These are phyloP conservation scores for Acanthopleura granulata DNA, from an alignment of 2,888 invertebrate genomes.

Conservation along the genomic window DNA sequence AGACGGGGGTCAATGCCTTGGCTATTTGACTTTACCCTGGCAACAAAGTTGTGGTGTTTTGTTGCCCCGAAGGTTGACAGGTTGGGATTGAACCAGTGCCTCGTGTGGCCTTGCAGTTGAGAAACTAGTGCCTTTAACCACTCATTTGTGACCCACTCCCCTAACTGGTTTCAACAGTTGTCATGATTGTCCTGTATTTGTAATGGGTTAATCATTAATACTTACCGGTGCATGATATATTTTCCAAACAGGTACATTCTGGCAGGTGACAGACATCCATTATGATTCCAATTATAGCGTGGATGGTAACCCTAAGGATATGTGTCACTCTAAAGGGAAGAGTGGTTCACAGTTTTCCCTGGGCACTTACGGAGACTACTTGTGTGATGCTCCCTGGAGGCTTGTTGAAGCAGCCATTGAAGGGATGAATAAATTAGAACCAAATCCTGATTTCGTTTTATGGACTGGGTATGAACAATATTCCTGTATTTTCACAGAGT, in stretches of 20 bases:
- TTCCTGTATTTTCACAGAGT: background rate
- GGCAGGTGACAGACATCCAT: conserved; percentile 95
- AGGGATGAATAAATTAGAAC: conserved; percentile 87
- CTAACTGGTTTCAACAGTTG: too few relatives aligned
- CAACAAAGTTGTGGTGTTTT: too few relatives aligned
- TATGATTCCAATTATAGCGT: conserved; percentile 87
- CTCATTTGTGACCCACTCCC: too few relatives aligned
- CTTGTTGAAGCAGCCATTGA: conserved; percentile 89
- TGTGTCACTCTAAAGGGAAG: conserved; percentile 46
- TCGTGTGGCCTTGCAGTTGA: too few relatives aligned
- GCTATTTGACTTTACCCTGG: too few relatives aligned
- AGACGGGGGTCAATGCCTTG: too few relatives aligned
- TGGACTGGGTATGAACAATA: conserved; percentile 85
- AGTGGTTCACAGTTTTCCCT: conserved; percentile 24
- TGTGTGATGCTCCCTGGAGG: conserved; percentile 90
- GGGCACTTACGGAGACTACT: conserved; percentile 79
- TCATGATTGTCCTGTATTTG: too few relatives aligned
- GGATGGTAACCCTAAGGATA: conserved; percentile 81
- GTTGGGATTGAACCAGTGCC: too few relatives aligned
- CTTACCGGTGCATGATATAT: too few relatives aligned
- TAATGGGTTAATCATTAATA: too few relatives aligned
- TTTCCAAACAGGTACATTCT: conserved; percentile 83
- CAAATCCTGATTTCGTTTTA: conserved; percentile 91
- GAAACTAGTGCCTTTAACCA: too few relatives aligned
- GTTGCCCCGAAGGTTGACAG: too few relatives aligned